A percentile compares a stretch with the other conserved stretches of the same genome.
Evolutionary conservation across 2,113 vertebrate species (phyloP).

Genomic region (Proteles cristata): DNA sequence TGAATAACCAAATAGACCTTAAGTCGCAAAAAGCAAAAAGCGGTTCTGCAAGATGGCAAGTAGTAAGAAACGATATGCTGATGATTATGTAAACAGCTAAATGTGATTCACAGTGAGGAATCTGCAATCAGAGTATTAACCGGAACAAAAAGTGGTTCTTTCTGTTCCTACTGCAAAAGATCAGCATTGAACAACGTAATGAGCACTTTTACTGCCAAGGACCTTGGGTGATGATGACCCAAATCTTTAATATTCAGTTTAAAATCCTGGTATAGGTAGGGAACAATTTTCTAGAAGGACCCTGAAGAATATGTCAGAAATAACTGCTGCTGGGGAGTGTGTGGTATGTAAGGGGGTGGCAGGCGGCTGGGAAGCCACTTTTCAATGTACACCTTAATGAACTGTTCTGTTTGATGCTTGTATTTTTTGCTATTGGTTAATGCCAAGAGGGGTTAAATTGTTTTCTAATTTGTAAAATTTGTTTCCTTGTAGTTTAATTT

Average conservation of each 20-base stretch:
- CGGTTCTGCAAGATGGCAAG: background rate
- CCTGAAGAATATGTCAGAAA: background rate
- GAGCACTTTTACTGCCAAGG: background rate
- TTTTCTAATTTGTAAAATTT: background rate
- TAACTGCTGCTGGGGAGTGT: background rate
- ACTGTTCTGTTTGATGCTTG: background rate
- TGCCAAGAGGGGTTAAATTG: background rate
- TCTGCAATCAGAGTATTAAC: background rate
- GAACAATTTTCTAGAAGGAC: background rate
- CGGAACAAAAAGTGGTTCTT: background rate
- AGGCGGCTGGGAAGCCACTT: background rate
- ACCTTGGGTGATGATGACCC: background rate
- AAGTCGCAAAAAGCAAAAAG: background rate
- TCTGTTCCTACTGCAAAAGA: background rate
- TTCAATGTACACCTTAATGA: background rate
- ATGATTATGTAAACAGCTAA: background rate
- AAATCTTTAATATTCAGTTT: background rate
- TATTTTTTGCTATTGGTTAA: background rate
- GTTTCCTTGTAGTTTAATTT: background rate
- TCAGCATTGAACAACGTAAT: background rate
- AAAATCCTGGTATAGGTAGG: background rate
- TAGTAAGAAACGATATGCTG: background rate
- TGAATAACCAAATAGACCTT: background rate
- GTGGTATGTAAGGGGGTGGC: background rate
- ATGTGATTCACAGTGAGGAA: background rate